phyloP scores from a whole-genome alignment of 2,888 invertebrate species.

The Pollenia labialis region DNA sequence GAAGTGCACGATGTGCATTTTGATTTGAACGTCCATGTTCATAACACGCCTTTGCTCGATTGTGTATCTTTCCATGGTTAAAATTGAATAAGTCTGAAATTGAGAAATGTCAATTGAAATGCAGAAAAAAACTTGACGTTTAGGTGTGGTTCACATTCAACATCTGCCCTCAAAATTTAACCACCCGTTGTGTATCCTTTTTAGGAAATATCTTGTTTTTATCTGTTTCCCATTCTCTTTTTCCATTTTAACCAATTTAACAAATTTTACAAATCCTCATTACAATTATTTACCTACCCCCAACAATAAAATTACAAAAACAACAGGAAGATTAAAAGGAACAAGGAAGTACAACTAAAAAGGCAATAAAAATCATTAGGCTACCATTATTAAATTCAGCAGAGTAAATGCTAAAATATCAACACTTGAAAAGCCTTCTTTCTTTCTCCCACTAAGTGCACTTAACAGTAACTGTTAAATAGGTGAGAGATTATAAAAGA shows the following conservation, averaged over 20 bases:
- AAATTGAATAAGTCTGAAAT: no score
- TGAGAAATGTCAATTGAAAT: no score
- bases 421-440: neutral
- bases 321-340: neutral
- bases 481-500: neutral
- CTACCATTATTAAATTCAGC: slow-evolving; percentile 12
- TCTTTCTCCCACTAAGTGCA: neutral
- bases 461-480: neutral
- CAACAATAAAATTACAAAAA: neutral
- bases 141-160: no score
- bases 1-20: no score
- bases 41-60: no score
- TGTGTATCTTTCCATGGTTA: no score
- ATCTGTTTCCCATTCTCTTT: no score
- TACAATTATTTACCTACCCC: slow-evolving; percentile 8
- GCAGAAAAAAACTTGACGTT: no score
- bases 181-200: no score
- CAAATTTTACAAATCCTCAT: slow-evolving; percentile 9
- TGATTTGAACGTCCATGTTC: no score
- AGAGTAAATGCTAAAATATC: slow-evolving; percentile 22
- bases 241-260: neutral
- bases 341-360: neutral
- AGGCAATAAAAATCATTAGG: slow-evolving; percentile 2
- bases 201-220: no score
- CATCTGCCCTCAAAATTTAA: no score